A percentile compares a stretch with the other conserved stretches of the same genome.
These are phyloP conservation scores for Paratrypauchen microcephalus DNA, from an alignment of 2,797 vertebrate genomes.

Conservation along the genomic window DNA sequence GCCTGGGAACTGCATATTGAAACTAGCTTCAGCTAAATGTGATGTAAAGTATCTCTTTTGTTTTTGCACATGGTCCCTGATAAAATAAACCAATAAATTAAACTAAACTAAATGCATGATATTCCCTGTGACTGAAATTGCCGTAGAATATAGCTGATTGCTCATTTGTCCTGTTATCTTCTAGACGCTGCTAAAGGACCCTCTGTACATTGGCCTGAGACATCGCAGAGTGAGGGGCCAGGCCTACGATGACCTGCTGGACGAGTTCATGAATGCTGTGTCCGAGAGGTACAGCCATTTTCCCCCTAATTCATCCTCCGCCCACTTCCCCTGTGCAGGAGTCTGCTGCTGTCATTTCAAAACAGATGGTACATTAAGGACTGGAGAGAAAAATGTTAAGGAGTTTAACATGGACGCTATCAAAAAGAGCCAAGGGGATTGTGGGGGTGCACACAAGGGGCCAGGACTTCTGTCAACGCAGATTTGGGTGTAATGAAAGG, in stretches of 20 bases:
- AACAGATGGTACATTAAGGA: conserved; percentile 17
- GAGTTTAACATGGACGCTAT: conserved; percentile 39
- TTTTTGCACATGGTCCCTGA: too few species aligned
- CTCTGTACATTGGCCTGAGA: conserved; percentile 93
- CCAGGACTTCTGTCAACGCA: conserved; percentile 39
- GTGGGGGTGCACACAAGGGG: conserved; percentile 20
- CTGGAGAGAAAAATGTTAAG: conserved; percentile 54
- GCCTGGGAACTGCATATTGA: too few species aligned
- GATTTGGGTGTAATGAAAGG: conserved; percentile 31
- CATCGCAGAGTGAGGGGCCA: conserved; percentile 90
- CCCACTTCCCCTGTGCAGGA: conserved; percentile 30
- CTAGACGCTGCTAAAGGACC: conserved; percentile 89
- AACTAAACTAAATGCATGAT: not conserved
- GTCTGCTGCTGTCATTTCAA: conserved; percentile 46
- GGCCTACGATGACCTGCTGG: conserved; percentile 91
- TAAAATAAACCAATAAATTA: too few species aligned
- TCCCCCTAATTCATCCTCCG: conserved; percentile 25
- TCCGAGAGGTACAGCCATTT: conserved; percentile 83
- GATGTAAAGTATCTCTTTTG: too few species aligned
- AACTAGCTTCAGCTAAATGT: too few species aligned
- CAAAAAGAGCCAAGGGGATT: not conserved
- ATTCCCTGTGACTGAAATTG: not conserved
- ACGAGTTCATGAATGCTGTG: conserved; percentile 97
- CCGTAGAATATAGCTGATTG: not conserved
- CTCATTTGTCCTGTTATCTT: conserved; percentile 24